These are phyloP conservation scores for Agrotis ipsilon DNA, from an alignment of 2,888 invertebrate genomes.

Conservation along the genomic window DNA sequence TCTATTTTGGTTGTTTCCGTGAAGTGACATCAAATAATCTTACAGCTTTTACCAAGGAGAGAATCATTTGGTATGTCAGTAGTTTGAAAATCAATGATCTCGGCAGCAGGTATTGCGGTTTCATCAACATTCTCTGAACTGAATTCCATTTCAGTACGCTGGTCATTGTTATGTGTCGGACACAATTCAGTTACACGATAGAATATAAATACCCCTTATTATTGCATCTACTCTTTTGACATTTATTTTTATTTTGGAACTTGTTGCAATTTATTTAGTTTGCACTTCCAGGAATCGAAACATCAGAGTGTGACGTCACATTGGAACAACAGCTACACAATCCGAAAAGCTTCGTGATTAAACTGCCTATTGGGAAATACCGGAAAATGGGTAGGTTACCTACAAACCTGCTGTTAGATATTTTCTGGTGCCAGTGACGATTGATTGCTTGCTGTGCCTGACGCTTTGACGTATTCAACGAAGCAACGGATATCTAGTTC, in stretches of 20 bases:
- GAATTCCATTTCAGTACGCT: constrained; percentile 28
- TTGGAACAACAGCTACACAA: not conserved
- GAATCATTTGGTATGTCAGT: not conserved
- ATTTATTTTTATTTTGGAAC: too few relatives aligned
- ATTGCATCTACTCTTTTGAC: not conserved
- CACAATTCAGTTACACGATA: constrained; percentile 8
- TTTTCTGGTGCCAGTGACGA: constrained; percentile 17
- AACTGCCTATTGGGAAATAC: not conserved
- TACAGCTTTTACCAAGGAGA: constrained; percentile 15
- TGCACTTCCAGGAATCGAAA: not conserved
- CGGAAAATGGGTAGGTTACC: not conserved
- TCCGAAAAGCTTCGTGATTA: not conserved
- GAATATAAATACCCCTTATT: constrained; percentile 15
- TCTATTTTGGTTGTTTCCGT: constrained; percentile 11
- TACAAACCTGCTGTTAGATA: constrained; percentile 9
- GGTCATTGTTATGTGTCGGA: constrained; percentile 12
- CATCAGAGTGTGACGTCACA: not conserved
- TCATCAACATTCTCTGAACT: constrained; percentile 47
- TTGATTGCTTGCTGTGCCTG: constrained; percentile 26
- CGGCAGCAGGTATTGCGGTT: constrained; percentile 42
- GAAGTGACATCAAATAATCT: constrained; percentile 14
- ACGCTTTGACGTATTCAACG: constrained; percentile 11
- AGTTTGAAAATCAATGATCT: constrained; percentile 34
- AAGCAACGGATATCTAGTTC: constrained; percentile 17
- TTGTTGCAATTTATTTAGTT: not conserved